Evolutionary conservation across 2,113 vertebrate species (phyloP).

Genomic region (Malurus elegans): DNA sequence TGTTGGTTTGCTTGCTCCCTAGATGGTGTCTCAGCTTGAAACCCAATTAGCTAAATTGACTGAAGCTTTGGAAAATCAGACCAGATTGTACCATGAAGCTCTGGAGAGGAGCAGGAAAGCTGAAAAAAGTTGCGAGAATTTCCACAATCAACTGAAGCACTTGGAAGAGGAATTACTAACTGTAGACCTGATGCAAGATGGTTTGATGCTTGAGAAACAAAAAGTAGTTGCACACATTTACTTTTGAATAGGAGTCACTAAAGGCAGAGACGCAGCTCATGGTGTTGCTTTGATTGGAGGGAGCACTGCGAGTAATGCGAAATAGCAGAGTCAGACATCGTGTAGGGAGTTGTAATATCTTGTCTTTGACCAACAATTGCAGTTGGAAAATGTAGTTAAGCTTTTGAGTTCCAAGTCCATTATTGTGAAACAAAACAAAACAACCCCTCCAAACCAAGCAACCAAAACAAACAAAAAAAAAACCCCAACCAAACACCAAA

Average conservation of each 20-base stretch:
- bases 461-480: neutral
- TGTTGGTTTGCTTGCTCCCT: slow-evolving; percentile 39
- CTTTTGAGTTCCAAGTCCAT: neutral
- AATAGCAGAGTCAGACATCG: neutral
- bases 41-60: slow-evolving; percentile 64
- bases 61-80: slow-evolving; percentile 74
- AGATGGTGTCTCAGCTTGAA: slow-evolving; percentile 80
- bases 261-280: neutral
- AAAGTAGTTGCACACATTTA: slow-evolving; percentile 73
- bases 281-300: neutral
- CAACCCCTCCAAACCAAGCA: neutral
- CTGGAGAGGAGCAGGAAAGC: slow-evolving; percentile 76
- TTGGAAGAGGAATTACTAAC: slow-evolving; percentile 81
- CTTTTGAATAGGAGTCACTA: neutral
- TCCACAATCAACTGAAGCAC: slow-evolving; percentile 73
- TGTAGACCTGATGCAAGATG: slow-evolving; percentile 74
- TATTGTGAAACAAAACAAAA: neutral
- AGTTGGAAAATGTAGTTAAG: neutral
- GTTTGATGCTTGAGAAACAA: slow-evolving; percentile 77
- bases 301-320: neutral
- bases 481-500: neutral
- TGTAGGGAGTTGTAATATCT: neutral
- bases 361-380: neutral
- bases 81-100: slow-evolving; percentile 68
- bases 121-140: slow-evolving; percentile 75